Evolutionary conservation across 2,888 invertebrate species (phyloP).

Genomic region (Agrochola circellaris): DNA sequence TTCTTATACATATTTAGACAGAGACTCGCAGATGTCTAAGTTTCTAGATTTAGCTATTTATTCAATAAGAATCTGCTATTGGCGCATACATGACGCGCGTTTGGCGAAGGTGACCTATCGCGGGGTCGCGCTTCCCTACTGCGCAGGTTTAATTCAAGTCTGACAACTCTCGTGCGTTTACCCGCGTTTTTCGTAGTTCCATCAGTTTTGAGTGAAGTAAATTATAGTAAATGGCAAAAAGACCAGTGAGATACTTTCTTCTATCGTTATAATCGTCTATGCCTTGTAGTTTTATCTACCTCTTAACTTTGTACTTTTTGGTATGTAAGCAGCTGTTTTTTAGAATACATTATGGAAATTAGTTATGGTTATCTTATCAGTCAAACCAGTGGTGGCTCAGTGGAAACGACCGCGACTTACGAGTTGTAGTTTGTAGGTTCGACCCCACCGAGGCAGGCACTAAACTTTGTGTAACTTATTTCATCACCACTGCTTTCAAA

Average conservation of each 20-base stretch:
- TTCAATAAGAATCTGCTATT: background rate
- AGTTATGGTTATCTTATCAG: background rate
- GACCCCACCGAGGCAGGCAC: too few species aligned
- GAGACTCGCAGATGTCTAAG: too few species aligned
- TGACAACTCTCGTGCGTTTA: background rate
- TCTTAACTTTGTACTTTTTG: background rate
- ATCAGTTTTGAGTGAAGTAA: background rate
- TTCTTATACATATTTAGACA: too few species aligned
- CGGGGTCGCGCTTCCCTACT: background rate
- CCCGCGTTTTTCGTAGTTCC: background rate
- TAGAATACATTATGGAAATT: constrained; percentile 31
- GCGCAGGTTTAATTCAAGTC: too few species aligned
- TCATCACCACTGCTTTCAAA: too few species aligned
- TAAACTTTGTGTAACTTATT: too few species aligned
- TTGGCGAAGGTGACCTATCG: background rate
- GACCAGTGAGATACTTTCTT: background rate
- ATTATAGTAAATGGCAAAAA: background rate
- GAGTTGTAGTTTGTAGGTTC: too few species aligned
- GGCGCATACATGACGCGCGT: background rate
- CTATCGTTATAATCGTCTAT: background rate
- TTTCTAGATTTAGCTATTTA: too few species aligned
- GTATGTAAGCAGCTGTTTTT: background rate
- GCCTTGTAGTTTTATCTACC: constrained; percentile 7
- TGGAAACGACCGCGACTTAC: too few species aligned
- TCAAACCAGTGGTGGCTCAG: too few species aligned